These are phyloP conservation scores for Falco peregrinus DNA, from an alignment of 2,797 vertebrate genomes.

Conservation along the genomic window DNA sequence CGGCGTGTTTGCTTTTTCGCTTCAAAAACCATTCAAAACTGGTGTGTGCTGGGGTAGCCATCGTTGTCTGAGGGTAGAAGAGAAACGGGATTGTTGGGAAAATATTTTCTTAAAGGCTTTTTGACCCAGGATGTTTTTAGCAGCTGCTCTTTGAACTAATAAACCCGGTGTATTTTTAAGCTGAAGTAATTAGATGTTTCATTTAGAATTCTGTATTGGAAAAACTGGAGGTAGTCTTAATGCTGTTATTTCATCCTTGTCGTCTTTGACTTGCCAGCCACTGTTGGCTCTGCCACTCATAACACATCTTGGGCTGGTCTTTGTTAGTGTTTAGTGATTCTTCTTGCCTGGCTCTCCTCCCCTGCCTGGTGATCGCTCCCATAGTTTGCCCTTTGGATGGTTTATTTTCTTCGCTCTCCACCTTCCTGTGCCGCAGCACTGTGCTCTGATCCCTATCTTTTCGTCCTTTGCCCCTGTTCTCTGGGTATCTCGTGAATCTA, in stretches of 20 bases:
- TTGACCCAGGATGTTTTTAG: neutral
- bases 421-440: neutral
- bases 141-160: neutral
- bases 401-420: neutral
- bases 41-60: neutral
- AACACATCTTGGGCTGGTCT: neutral
- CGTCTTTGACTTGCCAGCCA: neutral
- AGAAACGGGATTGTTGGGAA: neutral
- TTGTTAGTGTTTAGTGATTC: conserved; percentile 8
- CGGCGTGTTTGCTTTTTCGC: neutral
- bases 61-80: neutral
- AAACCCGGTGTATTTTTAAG: neutral
- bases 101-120: neutral
- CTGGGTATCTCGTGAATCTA: neutral
- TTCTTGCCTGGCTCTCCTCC: neutral
- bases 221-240: neutral
- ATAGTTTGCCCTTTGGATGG: neutral
- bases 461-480: neutral
- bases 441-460: neutral
- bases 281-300: neutral
- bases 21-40: neutral
- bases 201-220: neutral
- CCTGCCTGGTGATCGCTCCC: neutral
- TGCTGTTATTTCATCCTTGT: neutral
- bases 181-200: neutral